These are phyloP conservation scores for Heliconius melpomene DNA, from an alignment of 1,140 invertebrate genomes.

Conservation along the genomic window DNA sequence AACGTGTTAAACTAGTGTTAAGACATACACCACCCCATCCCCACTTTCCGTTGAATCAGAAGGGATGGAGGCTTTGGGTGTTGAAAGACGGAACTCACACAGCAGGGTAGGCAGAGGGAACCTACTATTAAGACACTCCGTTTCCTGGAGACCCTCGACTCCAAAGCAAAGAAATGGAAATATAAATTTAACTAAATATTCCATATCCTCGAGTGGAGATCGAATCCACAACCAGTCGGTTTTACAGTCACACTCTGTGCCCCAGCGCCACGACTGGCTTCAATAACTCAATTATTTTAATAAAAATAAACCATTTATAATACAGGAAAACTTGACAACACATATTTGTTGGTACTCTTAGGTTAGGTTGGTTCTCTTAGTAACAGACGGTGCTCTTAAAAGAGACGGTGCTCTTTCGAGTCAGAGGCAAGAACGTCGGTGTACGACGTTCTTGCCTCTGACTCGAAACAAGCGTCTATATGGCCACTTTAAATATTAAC, in stretches of 20 bases:
- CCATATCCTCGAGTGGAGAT: too few relatives aligned
- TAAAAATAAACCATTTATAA: not conserved
- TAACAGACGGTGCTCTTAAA: not conserved
- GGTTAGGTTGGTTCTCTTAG: not conserved
- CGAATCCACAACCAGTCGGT: too few relatives aligned
- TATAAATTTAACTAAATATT: too few relatives aligned
- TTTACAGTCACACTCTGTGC: too few relatives aligned
- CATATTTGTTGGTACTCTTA: not conserved
- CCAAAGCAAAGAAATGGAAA: too few relatives aligned
- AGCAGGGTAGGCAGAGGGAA: too few relatives aligned
- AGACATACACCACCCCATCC: too few relatives aligned
- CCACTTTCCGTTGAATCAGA: not conserved
- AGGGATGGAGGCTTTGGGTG: not conserved
- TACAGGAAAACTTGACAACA: not conserved
- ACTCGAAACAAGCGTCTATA: not conserved
- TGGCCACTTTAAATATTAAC: constrained; percentile 2
- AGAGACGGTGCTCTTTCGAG: too few relatives aligned
- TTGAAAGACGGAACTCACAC: not conserved
- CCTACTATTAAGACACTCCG: too few relatives aligned
- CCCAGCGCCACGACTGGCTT: rapidly evolving
- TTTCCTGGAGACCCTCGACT: too few relatives aligned
- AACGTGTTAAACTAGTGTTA: not conserved
- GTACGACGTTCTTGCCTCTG: not conserved
- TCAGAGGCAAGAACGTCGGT: too few relatives aligned
- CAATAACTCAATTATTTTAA: too few relatives aligned